Conservation (phyloP, 2,113 vertebrate species). For the Hemicordylus capensis region DNA sequence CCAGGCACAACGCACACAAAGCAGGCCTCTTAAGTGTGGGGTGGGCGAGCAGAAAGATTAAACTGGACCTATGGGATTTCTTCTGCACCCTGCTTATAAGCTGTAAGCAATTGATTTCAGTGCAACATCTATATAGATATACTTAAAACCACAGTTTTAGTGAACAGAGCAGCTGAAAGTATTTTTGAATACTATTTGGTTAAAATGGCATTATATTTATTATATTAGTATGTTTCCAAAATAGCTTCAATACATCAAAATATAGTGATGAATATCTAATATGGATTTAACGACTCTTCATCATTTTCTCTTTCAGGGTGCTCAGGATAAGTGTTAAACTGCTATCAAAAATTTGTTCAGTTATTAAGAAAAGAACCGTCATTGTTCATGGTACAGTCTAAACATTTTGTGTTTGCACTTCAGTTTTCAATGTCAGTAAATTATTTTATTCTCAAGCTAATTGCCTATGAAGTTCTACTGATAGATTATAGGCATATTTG, state of each 20-base stretch:
- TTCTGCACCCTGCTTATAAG: background rate
- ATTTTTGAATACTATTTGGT: background rate
- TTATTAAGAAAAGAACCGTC: constrained; percentile 72
- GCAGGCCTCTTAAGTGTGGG: background rate
- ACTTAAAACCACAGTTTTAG: background rate
- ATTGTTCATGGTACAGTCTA: constrained; percentile 81
- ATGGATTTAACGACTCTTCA: constrained; percentile 17
- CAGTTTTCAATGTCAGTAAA: background rate
- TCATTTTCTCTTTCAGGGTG: constrained; percentile 62
- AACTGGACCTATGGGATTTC: background rate
- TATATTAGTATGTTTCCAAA: background rate
- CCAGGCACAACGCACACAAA: background rate
- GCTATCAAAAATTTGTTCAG: constrained; percentile 66
- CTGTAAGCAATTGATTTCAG: background rate
- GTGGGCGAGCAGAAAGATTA: background rate
- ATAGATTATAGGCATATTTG: background rate
- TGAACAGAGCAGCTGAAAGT: background rate
- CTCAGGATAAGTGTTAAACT: constrained; percentile 59
- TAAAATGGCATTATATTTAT: background rate
- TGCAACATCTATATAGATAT: background rate
- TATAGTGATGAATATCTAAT: background rate
- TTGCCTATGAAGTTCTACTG: background rate
- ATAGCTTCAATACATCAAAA: background rate
- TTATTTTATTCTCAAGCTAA: background rate
- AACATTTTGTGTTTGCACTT: constrained; percentile 31